These are phyloP conservation scores for Drosophila asahinai DNA, from an alignment of 1,140 invertebrate species.

Conservation along the genomic window DNA sequence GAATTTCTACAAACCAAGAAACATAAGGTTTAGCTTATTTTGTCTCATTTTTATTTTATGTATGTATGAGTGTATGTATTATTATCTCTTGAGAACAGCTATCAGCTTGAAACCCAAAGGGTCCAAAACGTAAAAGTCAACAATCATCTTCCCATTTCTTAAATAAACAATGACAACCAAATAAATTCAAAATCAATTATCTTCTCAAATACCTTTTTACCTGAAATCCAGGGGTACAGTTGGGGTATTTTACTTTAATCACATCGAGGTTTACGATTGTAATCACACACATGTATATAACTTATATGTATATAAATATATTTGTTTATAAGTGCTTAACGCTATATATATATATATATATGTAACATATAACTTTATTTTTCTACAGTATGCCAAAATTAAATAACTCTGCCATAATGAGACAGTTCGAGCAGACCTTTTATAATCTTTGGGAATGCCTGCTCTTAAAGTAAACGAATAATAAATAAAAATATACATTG, in stretches of 20 bases:
- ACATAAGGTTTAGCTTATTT: too few species aligned
- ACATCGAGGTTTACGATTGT: not conserved
- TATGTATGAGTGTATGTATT: not conserved
- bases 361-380: not conserved
- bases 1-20: too few species aligned
- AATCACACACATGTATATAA: not conserved
- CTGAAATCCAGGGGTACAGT: slow-evolving; percentile 8
- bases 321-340: not conserved
- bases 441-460: not conserved
- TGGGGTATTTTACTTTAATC: slow-evolving; percentile 6
- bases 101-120: slow-evolving; percentile 10
- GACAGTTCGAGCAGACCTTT: not conserved
- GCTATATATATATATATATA: not conserved
- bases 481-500: slow-evolving; percentile 47
- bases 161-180: slow-evolving; percentile 60
- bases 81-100: not conserved
- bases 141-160: slow-evolving; percentile 61
- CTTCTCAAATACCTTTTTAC: slow-evolving; percentile 43
- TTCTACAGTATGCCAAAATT: not conserved
- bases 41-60: not conserved
- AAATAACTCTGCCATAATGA: too few species aligned
- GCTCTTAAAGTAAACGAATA: slow-evolving; percentile 28
- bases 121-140: slow-evolving; percentile 43
- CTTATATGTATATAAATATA: not conserved
- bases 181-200: slow-evolving; percentile 62